These are phyloP conservation scores for Dicrostonyx torquatus DNA, from an alignment of 2,797 vertebrate genomes.

Conservation along the genomic window DNA sequence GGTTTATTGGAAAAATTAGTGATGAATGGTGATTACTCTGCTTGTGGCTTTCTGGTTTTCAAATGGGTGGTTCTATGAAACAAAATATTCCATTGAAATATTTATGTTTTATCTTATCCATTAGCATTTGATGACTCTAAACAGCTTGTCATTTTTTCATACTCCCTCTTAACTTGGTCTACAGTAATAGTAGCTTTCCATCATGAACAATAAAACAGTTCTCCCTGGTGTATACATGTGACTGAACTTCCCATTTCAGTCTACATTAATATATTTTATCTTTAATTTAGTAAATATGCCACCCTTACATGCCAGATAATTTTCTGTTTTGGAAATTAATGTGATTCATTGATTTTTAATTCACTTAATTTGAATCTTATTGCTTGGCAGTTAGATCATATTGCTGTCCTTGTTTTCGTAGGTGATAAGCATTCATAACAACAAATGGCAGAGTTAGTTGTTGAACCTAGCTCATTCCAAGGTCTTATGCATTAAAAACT, in stretches of 20 bases:
- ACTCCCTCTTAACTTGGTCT: background rate
- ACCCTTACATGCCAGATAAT: background rate
- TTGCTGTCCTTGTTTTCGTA: background rate
- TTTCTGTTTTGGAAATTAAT: background rate
- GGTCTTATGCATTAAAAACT: background rate
- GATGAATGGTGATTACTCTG: background rate
- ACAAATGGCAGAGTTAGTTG: background rate
- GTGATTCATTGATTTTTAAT: background rate
- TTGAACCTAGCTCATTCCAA: background rate
- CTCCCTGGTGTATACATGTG: background rate
- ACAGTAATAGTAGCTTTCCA: background rate
- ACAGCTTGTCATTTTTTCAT: background rate
- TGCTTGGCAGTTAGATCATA: background rate
- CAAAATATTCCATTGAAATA: background rate
- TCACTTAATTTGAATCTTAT: background rate
- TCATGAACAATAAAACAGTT: background rate
- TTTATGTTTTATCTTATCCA: background rate
- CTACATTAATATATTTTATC: background rate
- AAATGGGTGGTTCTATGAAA: background rate
- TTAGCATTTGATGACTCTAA: background rate
- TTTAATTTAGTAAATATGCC: background rate
- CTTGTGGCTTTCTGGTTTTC: background rate
- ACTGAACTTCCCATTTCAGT: background rate
- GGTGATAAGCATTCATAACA: background rate
- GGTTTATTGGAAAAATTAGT: background rate